Conservation (phyloP, 2,113 vertebrate genomes). For the Datnioides undecimradiatus region DNA sequence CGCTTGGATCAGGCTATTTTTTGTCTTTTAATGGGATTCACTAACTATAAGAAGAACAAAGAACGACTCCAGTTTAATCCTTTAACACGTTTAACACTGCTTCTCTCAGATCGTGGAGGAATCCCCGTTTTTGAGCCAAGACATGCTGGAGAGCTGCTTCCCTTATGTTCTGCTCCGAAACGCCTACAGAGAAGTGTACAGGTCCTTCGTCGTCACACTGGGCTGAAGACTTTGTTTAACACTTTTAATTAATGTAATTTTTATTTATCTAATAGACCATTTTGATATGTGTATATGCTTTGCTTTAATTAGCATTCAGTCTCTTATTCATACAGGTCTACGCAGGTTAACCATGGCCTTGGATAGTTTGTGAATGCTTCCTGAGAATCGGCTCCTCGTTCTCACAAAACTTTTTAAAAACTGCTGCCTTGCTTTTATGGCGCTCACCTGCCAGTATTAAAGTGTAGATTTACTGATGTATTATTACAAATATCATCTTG, state of each 20-base stretch:
- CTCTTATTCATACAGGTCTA: neutral
- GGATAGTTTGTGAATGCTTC: slow-evolving; percentile 10
- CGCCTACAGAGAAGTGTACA: slow-evolving; percentile 91
- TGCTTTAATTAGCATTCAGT: neutral
- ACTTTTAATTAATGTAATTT: neutral
- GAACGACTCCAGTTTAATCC: neutral
- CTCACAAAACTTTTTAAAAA: neutral
- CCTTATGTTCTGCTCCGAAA: slow-evolving; percentile 93
- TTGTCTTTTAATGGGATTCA: neutral
- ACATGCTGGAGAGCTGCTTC: slow-evolving; percentile 94
- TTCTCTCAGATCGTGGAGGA: slow-evolving; percentile 89
- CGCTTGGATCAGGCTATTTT: neutral
- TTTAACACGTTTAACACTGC: neutral
- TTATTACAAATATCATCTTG: neutral
- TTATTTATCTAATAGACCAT: slow-evolving; percentile 9
- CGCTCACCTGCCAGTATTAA: neutral
- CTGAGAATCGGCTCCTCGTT: neutral
- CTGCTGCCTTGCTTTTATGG: neutral
- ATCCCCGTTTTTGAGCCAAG: slow-evolving; percentile 91
- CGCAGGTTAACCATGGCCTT: neutral
- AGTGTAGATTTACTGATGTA: neutral
- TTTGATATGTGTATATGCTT: neutral
- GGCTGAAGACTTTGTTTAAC: slow-evolving; percentile 61
- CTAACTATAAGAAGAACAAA: neutral
- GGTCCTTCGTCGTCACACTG: slow-evolving; percentile 76